Percentiles rank a stretch among this genome's conserved stretches.
phyloP scores from a whole-genome alignment of 2,888 invertebrate genomes.

The Nebria brevicollis region DNA sequence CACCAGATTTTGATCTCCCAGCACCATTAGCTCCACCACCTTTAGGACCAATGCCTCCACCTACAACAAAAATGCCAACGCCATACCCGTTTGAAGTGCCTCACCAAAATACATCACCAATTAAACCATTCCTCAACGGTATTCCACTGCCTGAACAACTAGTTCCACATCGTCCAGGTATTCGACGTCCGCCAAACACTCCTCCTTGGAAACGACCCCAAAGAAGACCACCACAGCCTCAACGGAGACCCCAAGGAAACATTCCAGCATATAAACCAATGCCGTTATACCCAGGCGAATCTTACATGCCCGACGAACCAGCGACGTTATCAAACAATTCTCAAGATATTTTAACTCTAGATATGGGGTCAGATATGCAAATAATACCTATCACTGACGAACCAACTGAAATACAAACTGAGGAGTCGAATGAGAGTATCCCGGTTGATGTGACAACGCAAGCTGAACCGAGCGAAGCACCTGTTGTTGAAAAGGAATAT shows the following conservation, averaged over 20 bases:
- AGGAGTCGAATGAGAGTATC: slow-evolving; percentile 50
- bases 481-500: slow-evolving; percentile 51
- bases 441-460: slow-evolving; percentile 52
- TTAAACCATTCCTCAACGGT: slow-evolving; percentile 72
- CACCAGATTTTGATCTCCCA: slow-evolving; percentile 73
- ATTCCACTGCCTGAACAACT: slow-evolving; percentile 80
- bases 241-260: slow-evolving; percentile 66
- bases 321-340: slow-evolving; percentile 60
- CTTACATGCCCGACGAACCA: slow-evolving; percentile 56
- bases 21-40: slow-evolving; percentile 64
- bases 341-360: slow-evolving; percentile 60
- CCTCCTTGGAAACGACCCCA: slow-evolving; percentile 74
- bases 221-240: slow-evolving; percentile 66
- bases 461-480: slow-evolving; percentile 51
- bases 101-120: slow-evolving; percentile 66
- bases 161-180: slow-evolving; percentile 70
- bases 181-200: slow-evolving; percentile 65
- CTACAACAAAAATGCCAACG: slow-evolving; percentile 68
- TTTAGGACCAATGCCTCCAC: slow-evolving; percentile 63
- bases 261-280: slow-evolving; percentile 73
- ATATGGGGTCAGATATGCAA: slow-evolving; percentile 57
- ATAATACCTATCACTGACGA: slow-evolving; percentile 47
- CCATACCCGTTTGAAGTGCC: slow-evolving; percentile 83
- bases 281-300: slow-evolving; percentile 63
- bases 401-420: slow-evolving; percentile 53